phyloP scores from a whole-genome alignment of 2,113 vertebrate species.

The Zosterops lateralis region DNA sequence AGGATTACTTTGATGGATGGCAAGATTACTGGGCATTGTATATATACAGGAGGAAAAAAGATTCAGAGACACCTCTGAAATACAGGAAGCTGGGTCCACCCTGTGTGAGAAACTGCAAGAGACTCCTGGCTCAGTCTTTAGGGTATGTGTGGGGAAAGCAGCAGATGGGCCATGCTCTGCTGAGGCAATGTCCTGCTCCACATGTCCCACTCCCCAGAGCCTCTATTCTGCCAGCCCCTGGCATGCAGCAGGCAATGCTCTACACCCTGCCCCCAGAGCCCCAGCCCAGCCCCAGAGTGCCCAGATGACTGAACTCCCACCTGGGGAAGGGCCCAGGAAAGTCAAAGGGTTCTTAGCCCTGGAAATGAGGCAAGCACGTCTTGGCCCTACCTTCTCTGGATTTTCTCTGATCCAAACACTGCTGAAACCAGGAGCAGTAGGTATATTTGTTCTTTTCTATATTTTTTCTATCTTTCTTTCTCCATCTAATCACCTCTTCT shows the following conservation, averaged over 20 bases:
- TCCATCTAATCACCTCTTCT: background rate
- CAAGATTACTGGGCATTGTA: background rate
- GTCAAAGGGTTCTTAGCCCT: background rate
- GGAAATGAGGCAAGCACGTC: background rate
- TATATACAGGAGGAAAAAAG: background rate
- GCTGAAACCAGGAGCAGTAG: background rate
- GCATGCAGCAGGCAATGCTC: background rate
- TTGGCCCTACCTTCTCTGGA: background rate
- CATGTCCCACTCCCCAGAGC: accelerated
- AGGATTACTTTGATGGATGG: background rate
- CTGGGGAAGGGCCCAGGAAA: background rate
- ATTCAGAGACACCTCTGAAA: accelerated
- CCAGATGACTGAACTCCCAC: background rate
- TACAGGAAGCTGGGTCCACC: background rate
- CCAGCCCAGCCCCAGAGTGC: too few species aligned
- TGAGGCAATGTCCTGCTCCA: background rate
- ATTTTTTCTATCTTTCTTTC: background rate
- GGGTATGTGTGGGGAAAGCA: background rate
- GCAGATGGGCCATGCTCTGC: accelerated
- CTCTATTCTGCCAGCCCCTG: accelerated
- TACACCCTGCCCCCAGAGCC: background rate
- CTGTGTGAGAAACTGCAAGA: background rate
- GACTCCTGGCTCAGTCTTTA: accelerated
- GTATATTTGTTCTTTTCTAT: background rate
- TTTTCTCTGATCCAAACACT: background rate